Evolutionary conservation across 1,140 invertebrate species (phyloP).

Genomic region (Lordiphosa mommai): DNA sequence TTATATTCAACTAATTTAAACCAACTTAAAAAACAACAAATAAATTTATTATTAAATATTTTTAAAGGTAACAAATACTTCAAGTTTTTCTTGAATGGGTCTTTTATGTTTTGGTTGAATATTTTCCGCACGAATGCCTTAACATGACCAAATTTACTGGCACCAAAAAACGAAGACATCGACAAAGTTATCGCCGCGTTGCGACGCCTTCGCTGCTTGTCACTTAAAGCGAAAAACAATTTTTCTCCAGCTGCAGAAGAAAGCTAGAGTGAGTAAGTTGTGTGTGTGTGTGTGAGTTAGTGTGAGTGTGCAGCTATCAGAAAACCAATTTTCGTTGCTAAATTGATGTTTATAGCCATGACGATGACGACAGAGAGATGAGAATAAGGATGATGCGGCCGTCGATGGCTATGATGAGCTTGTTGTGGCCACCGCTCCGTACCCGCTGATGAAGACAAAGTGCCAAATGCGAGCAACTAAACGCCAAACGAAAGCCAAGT

Average conservation of each 20-base stretch:
- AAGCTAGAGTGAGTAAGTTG: not conserved
- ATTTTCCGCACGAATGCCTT: constrained; percentile 64
- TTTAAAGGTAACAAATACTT: too few relatives aligned
- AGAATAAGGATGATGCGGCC: constrained; percentile 53
- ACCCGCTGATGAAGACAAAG: constrained; percentile 65
- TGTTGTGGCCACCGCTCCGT: constrained; percentile 50
- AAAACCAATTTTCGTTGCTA: constrained; percentile 76
- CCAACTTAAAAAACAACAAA: too few relatives aligned
- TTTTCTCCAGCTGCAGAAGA: constrained; percentile 52
- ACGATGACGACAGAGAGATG: constrained; percentile 52
- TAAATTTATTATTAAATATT: too few relatives aligned
- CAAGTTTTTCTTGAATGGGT: constrained; percentile 14
- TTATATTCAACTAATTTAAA: too few relatives aligned
- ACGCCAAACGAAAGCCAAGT: constrained; percentile 37
- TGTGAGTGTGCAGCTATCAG: constrained; percentile 55
- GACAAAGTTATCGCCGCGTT: constrained; percentile 26
- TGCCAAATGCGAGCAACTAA: constrained; percentile 68
- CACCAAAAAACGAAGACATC: constrained; percentile 36
- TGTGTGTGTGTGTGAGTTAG: constrained; percentile 18
- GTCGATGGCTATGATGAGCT: constrained; percentile 70
- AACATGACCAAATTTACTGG: constrained; percentile 53
- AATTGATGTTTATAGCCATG: constrained; percentile 77
- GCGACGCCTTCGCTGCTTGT: constrained; percentile 40
- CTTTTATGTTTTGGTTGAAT: constrained; percentile 36
- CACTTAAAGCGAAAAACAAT: constrained; percentile 76